These are phyloP conservation scores for Felis catus DNA, from an alignment of 2,113 vertebrate species.

Conservation along the genomic window F.catus_Fca126_mat1.0 CM031421.1:68381001-68381500, in stretches of 20 bases:
- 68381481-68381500: not conserved
- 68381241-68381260: not conserved
- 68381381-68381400: not conserved
- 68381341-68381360: not conserved
- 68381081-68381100: not conserved
- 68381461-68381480: not conserved
- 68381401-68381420: not conserved
- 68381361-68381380: not conserved
- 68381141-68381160: not conserved
- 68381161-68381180: accelerated
- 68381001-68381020: not conserved
- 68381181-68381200: accelerated
- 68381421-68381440: not conserved
- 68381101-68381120: not conserved
- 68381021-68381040: not conserved
- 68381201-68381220: accelerated
- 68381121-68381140: not conserved
- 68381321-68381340: not conserved
- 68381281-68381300: not conserved
- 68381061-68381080: not conserved
- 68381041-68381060: not conserved
- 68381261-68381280: not conserved
- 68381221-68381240: not conserved
- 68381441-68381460: not conserved
- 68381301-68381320: not conserved